phyloP scores from a whole-genome alignment of 2,888 invertebrate species.

The Vannuccia rotundouncinata region DNA sequence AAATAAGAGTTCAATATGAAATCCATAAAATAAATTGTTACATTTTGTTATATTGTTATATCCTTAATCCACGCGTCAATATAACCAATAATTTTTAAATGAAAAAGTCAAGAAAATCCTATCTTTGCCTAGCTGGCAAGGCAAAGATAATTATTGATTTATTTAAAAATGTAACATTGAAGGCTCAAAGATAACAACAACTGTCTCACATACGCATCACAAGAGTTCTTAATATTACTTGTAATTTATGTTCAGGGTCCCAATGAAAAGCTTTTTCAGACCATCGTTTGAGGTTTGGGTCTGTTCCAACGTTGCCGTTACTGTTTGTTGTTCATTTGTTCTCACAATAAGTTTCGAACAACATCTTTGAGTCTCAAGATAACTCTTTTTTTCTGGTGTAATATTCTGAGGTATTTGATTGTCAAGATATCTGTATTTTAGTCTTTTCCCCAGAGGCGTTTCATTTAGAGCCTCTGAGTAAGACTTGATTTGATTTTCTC shows the following conservation, averaged over 20 bases:
- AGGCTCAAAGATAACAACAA: not conserved
- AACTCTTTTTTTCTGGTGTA: not conserved
- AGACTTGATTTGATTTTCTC: not conserved
- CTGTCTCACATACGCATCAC: too few species aligned
- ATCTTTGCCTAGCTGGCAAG: too few species aligned
- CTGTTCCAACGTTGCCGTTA: not conserved
- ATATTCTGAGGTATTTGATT: too few species aligned
- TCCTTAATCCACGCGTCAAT: too few species aligned
- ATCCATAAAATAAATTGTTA: too few species aligned
- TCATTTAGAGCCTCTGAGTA: not conserved
- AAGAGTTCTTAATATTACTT: not conserved
- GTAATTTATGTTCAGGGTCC: not conserved
- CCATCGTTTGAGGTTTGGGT: not conserved
- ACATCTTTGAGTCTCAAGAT: not conserved
- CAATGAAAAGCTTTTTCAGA: not conserved
- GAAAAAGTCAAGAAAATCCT: too few species aligned
- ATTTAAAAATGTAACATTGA: not conserved
- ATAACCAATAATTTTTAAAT: too few species aligned
- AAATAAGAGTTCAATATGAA: too few species aligned
- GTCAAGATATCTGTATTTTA: not conserved
- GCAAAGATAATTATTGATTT: not conserved
- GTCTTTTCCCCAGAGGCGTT: not conserved
- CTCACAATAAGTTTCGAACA: not conserved
- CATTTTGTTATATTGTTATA: too few species aligned
- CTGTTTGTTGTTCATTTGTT: not conserved